Evolutionary conservation across 2,113 vertebrate species (phyloP).

Genomic region (Spea multiplicata): DNA sequence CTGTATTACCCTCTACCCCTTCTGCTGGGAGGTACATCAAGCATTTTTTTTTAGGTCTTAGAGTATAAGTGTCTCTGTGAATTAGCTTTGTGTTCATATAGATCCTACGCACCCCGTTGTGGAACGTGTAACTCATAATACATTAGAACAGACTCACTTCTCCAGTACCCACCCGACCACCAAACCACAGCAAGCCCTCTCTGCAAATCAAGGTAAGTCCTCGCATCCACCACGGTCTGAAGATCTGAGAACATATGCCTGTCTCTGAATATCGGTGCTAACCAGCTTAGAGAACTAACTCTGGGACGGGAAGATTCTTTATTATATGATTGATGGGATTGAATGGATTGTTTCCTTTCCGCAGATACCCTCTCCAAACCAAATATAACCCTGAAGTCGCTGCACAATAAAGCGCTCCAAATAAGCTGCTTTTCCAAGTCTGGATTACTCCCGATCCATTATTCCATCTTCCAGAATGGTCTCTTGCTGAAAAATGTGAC

Average conservation of each 20-base stretch:
- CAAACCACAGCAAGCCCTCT: neutral
- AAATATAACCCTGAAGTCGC: constrained; percentile 35
- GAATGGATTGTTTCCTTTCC: neutral
- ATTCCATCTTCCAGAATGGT: constrained; percentile 51
- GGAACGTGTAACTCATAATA: too few relatives aligned
- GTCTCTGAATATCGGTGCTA: neutral
- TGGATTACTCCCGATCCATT: neutral
- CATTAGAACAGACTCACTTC: too few relatives aligned
- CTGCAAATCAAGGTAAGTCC: neutral
- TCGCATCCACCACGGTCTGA: neutral
- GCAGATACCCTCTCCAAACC: neutral
- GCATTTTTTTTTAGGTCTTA: too few relatives aligned
- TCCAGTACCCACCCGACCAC: too few relatives aligned
- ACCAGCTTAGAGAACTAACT: neutral
- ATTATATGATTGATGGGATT: neutral
- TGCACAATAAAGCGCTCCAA: neutral
- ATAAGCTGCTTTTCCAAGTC: constrained; percentile 19
- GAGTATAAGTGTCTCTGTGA: too few relatives aligned
- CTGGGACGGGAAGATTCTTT: neutral
- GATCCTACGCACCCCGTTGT: too few relatives aligned
- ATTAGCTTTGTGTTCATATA: too few relatives aligned
- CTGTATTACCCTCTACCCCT: too few relatives aligned
- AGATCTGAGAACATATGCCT: neutral
- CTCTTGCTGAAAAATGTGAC: constrained; percentile 50
- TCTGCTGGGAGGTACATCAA: too few relatives aligned